Evolutionary conservation across 2,888 invertebrate species (phyloP), one percentile per base, ranked within the genome.

Genomic region (Yponomeuta sedellus): DNA sequence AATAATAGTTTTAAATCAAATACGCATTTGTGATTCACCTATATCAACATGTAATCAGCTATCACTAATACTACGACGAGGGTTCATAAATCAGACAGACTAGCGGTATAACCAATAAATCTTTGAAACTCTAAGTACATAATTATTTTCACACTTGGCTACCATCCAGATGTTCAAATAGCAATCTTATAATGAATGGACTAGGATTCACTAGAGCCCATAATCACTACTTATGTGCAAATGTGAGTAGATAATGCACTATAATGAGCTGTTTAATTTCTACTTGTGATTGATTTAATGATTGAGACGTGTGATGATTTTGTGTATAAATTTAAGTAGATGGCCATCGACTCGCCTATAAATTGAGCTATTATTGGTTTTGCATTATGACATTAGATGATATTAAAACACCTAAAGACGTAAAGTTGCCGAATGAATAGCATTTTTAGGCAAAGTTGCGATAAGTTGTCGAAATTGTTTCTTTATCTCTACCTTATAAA

Each of bases 221-320:
- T 16, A 16, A 52, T 52, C 44, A 16, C 16, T 52, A 52, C 44
- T 52, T 52, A 52, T 52, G 16, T 3, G 16, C 2, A 52, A 16
- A 52, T 52, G 44, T 52, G 16, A 52, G 16, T 16, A 52, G 44
- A 16, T 16, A 52, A 12, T 52, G 44, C 44, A 52, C 44, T 52
- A 52, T 52, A 52, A 52, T 52, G 44, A 16, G 44, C 12, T 12
- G 11, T 12, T 59, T 20, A 59, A 22, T 59, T 59, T 59, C 59
- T 59, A 59, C 20, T 8, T 19, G 59, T 59, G 59, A 59, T 59
- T 59, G 22, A 59, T 59, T 59, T 19, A 20, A 59, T 59, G 12
- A 59, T 59, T 59, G 44, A 52, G 44, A 52, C 44, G 12, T 52
- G 44, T 4, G 59, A 59, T 25, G 59, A 25, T 22, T 59, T 59